Base-by-base conservation (phyloP, 1,140 invertebrate species). In the Prorops nasuta region DNA sequence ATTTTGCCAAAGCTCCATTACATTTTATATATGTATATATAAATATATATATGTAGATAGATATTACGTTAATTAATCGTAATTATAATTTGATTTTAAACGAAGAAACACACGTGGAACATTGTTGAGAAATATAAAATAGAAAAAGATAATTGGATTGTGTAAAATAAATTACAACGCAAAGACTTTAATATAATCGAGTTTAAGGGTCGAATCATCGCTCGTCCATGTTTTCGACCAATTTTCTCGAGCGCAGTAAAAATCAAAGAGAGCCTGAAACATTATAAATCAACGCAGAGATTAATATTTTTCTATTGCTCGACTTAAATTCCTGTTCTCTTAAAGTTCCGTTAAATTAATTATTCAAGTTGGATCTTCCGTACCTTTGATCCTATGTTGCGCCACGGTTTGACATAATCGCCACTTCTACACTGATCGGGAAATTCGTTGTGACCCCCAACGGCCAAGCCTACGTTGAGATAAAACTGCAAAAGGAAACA, bases 391-490 rank as follows among this genome's bases (percentile, higher is more conserved):
- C 57, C 72, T 2, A 66, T 59, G 55, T 91, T 89, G 0, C 52
- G 67, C 89, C 90, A 93, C 0, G 89, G 88, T 62, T 91, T 91
- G 0, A 68, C 61, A 2, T 73, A 63, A 2, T 34, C 58, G 0
- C 31, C 44, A 22, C 59, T 75, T 8, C 19, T 56, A 3, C 49
- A 54, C n/a, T 45, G 51, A 52, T 92, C 88, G 4, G 84, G 80
- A 72, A 92, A 91, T 58, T 81, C 82, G 0, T 76, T 77, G n/a
- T 83, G 80, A 14, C 90, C 89, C 40, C 89, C 90, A 14, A 86
- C 87, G 16, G 84, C 86, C 15, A 91, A 61, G 3, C 87, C 89
- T 8, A 92, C 54, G 2, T 84, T 81, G 4, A 92, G 59, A 63
- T 87, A 88, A 71, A 89, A 91, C 89, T 91, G 69, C 3, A 72